A percentile compares a stretch with the other conserved stretches of the same genome.
Conservation (phyloP, 2,888 invertebrate species). For the Megastigmus dorsalis region DNA sequence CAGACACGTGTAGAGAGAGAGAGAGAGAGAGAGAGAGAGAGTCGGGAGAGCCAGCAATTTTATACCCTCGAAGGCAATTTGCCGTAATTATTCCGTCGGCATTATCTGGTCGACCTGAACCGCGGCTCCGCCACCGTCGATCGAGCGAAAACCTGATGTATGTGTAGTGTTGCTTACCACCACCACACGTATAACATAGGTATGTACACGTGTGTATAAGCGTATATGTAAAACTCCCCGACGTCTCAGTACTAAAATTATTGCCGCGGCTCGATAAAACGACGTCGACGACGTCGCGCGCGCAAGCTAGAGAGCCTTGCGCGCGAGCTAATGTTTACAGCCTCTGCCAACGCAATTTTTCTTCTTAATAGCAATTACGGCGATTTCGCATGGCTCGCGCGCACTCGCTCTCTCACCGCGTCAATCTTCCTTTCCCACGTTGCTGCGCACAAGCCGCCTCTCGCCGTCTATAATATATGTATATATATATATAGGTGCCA, state of each 20-base stretch:
- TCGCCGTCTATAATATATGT: not conserved
- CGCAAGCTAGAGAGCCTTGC: no score
- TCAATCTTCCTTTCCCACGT: conserved; percentile 44
- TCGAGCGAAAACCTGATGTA: conserved; percentile 43
- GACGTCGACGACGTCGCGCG: conserved; percentile 24
- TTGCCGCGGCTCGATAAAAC: conserved; percentile 23
- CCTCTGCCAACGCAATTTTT: conserved; percentile 16
- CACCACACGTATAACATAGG: not conserved
- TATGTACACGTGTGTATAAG: not conserved
- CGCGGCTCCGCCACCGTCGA: conserved; percentile 1
- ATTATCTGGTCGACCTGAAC: conserved; percentile 57
- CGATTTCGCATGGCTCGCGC: not conserved
- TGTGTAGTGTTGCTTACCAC: conserved; percentile 3
- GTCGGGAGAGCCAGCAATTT: conserved; percentile 29
- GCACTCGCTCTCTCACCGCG: conserved; percentile 3
- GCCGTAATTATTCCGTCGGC: conserved; percentile 66
- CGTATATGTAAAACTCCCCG: not conserved
- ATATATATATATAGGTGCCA: no score
- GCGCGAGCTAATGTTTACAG: not conserved
- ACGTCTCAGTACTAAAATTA: conserved; percentile 20
- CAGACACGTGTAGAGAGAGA: no score
- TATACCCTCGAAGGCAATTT: conserved; percentile 61
- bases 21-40: no score
- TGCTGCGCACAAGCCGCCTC: no score
- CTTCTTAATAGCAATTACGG: conserved; percentile 7